Evolutionary conservation across 2,888 invertebrate genomes (phyloP).

Genomic region (Drosophila merina): DNA sequence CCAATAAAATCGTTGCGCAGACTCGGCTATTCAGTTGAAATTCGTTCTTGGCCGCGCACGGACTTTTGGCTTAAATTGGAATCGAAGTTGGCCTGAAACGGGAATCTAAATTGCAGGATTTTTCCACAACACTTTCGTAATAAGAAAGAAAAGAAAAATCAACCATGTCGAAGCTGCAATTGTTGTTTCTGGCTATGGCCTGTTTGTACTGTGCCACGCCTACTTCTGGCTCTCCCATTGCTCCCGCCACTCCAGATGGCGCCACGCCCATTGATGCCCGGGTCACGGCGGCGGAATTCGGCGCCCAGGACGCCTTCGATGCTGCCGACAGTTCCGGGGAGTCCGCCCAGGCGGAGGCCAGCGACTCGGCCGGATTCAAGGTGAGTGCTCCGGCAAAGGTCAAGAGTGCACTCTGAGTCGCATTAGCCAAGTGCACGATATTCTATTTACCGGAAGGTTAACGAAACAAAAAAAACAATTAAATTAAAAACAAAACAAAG

Average conservation of each 20-base stretch:
- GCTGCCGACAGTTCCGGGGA: conserved; percentile 52
- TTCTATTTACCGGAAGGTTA: background rate
- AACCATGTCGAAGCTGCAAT: background rate
- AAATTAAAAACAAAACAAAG: no score
- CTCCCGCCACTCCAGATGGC: conserved; percentile 66
- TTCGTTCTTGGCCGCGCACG: conserved; percentile 56
- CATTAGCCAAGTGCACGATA: background rate
- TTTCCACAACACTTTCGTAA: background rate
- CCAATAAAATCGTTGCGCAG: conserved; percentile 70
- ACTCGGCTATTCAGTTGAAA: conserved; percentile 64
- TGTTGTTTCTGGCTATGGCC: conserved; percentile 23
- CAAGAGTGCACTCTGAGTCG: background rate
- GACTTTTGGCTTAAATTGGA: conserved; percentile 24
- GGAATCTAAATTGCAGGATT: background rate
- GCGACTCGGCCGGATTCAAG: conserved; percentile 64
- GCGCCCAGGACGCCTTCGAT: conserved; percentile 59
- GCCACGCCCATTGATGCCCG: conserved; percentile 73
- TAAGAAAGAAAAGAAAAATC: background rate
- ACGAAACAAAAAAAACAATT: no score
- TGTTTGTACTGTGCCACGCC: conserved; percentile 12
- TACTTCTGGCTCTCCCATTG: conserved; percentile 46
- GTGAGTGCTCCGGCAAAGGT: conserved; percentile 41
- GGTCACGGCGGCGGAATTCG: conserved; percentile 70
- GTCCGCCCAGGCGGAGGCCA: conserved; percentile 40
- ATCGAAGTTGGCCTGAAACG: conserved; percentile 9